Evolutionary conservation across 2,888 invertebrate genomes (phyloP), one percentile per base, ranked within the genome.

Genomic region (Xestia c-nigrum): DNA sequence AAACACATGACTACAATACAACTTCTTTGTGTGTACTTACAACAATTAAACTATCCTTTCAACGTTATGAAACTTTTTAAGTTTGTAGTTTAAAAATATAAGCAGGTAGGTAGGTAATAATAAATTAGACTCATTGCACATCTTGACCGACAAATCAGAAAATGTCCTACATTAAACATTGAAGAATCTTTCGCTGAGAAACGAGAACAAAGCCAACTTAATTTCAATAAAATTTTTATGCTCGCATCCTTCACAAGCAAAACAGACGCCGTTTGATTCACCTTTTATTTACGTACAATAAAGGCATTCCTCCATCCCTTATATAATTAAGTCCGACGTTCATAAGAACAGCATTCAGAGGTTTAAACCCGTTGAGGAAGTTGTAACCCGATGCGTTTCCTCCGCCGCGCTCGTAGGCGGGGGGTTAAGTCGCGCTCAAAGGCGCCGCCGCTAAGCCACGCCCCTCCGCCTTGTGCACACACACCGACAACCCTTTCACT

Each of bases 321-420:
- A 81, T 78, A 87, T 87, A 88, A 88, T 88, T 85, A 80, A 83
- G 64, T 7, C 80, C 76, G 85, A 80, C 81, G 74, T 65, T 79
- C 70, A 68, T 78, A 83, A 79, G 86, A 74, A 86, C 84, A 84
- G 87, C 84, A 85, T 88, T 85, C 70, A 71, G 66, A 79, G 63
- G 64, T 71, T 69, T 52, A 66, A 74, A 78, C 80, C 78, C 75
- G 81, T 72, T 76, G 74, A 88, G 90, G 92, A 91, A 92, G 89
- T 84, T 52, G 92, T 87, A 90, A 92, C 86, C 78, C 76, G 90
- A 92, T 80, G 83, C 85, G 88, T 87, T 92, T 92, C 89, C 89
- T 86, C 85, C 66, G 82, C 80, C 50, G 64, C 59, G 78, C 73
- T 77, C 72, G 85, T 85, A 85, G 90, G 89, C 89, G 91, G 90